Percentiles rank a stretch among this genome's conserved stretches.
Conservation (phyloP, 2,888 invertebrate genomes). For the Eilema caniola region DNA sequence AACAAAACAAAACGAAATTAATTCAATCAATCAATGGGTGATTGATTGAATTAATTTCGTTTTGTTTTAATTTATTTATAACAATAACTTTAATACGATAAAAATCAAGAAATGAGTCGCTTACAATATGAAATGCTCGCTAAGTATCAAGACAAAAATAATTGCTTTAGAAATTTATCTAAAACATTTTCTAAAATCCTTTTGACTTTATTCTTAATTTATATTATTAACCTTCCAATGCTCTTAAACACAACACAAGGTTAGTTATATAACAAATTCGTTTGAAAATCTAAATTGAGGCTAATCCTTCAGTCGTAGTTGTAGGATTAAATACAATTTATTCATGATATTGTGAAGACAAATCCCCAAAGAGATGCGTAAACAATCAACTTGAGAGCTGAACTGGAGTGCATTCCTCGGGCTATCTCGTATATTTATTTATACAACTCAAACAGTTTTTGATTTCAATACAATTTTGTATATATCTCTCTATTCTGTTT, state of each 20-base stretch:
- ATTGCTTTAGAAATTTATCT: too few relatives aligned
- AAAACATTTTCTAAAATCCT: neutral
- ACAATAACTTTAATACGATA: too few relatives aligned
- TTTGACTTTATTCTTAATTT: neutral
- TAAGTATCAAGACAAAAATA: too few relatives aligned
- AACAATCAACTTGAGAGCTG: conserved; percentile 43
- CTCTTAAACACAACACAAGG: neutral
- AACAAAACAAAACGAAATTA: too few relatives aligned
- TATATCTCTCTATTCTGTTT: conserved; percentile 9
- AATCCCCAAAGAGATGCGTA: conserved; percentile 27
- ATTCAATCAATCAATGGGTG: too few relatives aligned
- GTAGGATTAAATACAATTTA: neutral
- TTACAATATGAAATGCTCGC: too few relatives aligned
- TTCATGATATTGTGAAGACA: conserved; percentile 7
- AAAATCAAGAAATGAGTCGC: too few relatives aligned
- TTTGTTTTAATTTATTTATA: too few relatives aligned
- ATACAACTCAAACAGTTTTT: conserved; percentile 29
- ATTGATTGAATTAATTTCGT: too few relatives aligned
- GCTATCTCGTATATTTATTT: conserved; percentile 11
- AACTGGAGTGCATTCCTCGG: conserved; percentile 14
- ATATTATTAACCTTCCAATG: neutral
- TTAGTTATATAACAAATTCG: neutral
- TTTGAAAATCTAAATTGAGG: neutral
- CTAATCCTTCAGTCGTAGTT: neutral
- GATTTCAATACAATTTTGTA: conserved; percentile 22